Evolutionary conservation across 2,888 invertebrate genomes (phyloP).

Genomic region (Leptarthrus brevirostris): DNA sequence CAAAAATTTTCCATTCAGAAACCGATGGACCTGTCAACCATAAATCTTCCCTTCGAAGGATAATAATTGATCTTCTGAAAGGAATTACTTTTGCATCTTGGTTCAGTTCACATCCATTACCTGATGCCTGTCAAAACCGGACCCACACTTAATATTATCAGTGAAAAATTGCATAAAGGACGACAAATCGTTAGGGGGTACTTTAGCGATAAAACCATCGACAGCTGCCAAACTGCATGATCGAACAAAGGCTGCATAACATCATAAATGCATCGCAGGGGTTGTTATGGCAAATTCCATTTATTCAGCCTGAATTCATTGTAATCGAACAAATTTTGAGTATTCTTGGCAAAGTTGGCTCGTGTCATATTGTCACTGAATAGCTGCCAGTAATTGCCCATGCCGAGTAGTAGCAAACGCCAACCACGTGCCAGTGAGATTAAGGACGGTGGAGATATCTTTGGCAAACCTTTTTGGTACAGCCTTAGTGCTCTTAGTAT

Average conservation of each 20-base stretch:
- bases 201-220: conserved; percentile 40
- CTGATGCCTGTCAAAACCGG: conserved; percentile 28
- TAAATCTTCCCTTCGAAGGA: conserved; percentile 25
- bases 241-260: neutral
- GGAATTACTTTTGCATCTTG: conserved; percentile 17
- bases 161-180: conserved; percentile 40
- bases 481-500: neutral
- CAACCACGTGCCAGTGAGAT: conserved; percentile 35
- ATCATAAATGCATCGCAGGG: conserved; percentile 7
- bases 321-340: conserved; percentile 6
- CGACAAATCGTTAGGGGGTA: neutral
- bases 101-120: conserved; percentile 31
- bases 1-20: neutral
- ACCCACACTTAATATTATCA: conserved; percentile 6
- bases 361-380: conserved; percentile 15
- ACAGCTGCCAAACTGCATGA: conserved; percentile 44
- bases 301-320: conserved; percentile 23
- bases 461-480: neutral
- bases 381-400: conserved; percentile 1
- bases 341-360: neutral
- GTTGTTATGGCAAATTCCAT: conserved; percentile 20
- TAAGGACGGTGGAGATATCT: conserved; percentile 10
- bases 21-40: conserved; percentile 23
- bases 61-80: conserved; percentile 5
- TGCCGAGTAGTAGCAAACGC: neutral